A percentile compares a stretch with the other conserved stretches of the same genome.
Conservation (phyloP, 2,888 invertebrate species). For the Diarsia dahlii region DNA sequence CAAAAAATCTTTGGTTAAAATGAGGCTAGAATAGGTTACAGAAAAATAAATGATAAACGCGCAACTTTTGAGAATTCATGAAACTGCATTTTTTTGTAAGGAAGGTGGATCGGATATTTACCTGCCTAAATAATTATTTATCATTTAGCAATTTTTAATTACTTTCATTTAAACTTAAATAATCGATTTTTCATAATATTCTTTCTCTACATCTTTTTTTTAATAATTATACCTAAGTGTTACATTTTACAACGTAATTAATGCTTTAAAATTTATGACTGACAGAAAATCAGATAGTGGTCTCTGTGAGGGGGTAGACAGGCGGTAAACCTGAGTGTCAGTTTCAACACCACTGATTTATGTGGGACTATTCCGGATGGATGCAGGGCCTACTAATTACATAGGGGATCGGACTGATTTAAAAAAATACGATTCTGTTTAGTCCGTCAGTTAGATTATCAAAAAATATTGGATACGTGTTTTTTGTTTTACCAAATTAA, state of each 20-base stretch:
- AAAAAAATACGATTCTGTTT: no score
- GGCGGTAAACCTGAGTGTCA: neutral
- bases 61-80: conserved; percentile 4
- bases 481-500: no score
- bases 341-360: neutral
- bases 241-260: neutral
- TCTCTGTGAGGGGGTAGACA: no score
- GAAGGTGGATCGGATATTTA: neutral
- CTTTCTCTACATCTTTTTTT: no score
- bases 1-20: neutral
- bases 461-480: no score
- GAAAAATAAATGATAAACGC: neutral
- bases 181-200: no score
- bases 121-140: neutral
- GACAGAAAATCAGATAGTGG: no score
- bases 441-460: no score
- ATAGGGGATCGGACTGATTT: no score
- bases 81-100: neutral
- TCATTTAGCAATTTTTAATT: neutral
- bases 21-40: neutral
- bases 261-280: no score
- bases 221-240: neutral
- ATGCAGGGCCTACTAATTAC: neutral
- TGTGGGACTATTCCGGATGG: no score
- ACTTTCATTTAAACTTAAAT: neutral